Evolutionary conservation across 1,140 invertebrate species (phyloP).

Genomic region (Antheraea pernyi): DNA sequence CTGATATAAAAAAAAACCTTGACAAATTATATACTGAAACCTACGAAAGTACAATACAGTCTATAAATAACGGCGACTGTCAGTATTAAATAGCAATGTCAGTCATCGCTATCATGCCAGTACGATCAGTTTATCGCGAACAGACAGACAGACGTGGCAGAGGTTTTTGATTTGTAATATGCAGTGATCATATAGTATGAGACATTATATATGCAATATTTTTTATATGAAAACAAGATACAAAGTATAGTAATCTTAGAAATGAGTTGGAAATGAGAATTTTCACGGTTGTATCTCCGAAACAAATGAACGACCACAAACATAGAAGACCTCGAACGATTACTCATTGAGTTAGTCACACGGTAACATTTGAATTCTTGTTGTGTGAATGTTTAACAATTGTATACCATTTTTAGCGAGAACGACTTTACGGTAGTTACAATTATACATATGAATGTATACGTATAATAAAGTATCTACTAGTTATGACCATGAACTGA

Average conservation of each 20-base stretch:
- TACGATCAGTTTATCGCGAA: no score
- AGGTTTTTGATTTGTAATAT: no score
- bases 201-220: neutral
- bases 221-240: neutral
- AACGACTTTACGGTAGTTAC: neutral
- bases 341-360: constrained; percentile 3
- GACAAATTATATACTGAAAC: no score
- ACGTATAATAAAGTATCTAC: neutral
- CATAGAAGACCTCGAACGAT: neutral
- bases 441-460: neutral
- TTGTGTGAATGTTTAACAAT: constrained; percentile 3
- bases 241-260: neutral
- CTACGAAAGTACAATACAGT: no score
- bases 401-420: neutral
- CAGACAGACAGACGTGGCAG: no score
- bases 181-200: no score
- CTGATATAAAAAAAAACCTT: no score
- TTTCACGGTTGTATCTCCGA: neutral
- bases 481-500: no score
- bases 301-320: neutral
- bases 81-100: no score
- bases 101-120: no score
- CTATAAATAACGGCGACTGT: no score
- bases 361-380: neutral
- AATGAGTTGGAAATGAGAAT: neutral